These are phyloP conservation scores for Leptinotarsa rubiginosa DNA, from an alignment of 2,888 invertebrate species.

Conservation along the genomic window DNA sequence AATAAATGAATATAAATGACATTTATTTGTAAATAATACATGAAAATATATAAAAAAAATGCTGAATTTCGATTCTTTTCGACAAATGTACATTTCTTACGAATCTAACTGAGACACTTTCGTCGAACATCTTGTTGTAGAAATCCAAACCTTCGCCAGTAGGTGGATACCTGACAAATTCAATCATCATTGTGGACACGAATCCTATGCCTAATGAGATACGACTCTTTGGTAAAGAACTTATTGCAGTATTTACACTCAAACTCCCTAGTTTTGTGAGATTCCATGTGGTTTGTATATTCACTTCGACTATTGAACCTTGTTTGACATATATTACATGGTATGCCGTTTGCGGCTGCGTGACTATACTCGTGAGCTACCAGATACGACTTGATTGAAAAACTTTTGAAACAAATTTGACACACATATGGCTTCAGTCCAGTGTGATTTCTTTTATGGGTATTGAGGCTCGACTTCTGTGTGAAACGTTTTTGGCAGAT, in stretches of 20 bases:
- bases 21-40: no score
- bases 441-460: slow-evolving; percentile 84
- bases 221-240: slow-evolving; percentile 81
- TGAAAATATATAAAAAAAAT: no score
- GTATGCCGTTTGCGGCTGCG: slow-evolving; percentile 76
- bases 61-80: no score
- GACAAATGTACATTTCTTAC: no score
- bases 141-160: no score
- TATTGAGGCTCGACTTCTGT: slow-evolving; percentile 84
- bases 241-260: slow-evolving; percentile 81
- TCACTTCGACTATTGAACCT: slow-evolving; percentile 81
- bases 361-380: slow-evolving; percentile 86
- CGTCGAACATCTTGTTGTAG: no score
- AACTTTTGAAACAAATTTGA: slow-evolving; percentile 83
- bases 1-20: no score
- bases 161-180: not conserved
- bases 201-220: slow-evolving; percentile 82
- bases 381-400: slow-evolving; percentile 85
- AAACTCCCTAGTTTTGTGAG: slow-evolving; percentile 78
- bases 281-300: slow-evolving; percentile 81
- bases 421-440: slow-evolving; percentile 84
- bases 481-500: slow-evolving; percentile 82
- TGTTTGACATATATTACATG: slow-evolving; percentile 79
- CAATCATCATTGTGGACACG: slow-evolving; percentile 73
- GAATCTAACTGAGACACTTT: no score